phyloP scores from a whole-genome alignment of 2,797 vertebrate genomes.

The Galago senegalensis region DNA sequence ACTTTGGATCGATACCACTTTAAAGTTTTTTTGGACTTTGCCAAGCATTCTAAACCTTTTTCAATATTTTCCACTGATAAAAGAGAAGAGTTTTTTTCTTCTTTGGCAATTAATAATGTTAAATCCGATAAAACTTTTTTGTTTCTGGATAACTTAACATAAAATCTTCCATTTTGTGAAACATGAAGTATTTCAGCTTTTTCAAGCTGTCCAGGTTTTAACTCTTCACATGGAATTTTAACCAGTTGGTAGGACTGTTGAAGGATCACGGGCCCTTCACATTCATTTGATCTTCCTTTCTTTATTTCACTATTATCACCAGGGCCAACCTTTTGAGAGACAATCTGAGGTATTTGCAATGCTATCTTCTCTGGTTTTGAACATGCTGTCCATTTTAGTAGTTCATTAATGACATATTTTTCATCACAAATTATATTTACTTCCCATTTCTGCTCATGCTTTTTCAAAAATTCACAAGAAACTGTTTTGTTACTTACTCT shows the following conservation, averaged over 20 bases:
- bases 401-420: conserved; percentile 77
- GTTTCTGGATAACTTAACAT: conserved; percentile 88
- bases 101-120: conserved; percentile 82
- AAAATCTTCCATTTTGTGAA: conserved; percentile 87
- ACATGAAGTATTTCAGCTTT: conserved; percentile 87
- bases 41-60: conserved; percentile 90
- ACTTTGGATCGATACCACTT: conserved; percentile 90
- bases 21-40: conserved; percentile 84
- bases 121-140: conserved; percentile 81
- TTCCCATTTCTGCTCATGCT: conserved; percentile 89
- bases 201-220: conserved; percentile 88
- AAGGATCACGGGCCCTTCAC: neutral
- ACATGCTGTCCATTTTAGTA: conserved; percentile 71
- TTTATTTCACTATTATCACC: neutral
- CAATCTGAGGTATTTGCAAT: neutral
- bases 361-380: neutral
- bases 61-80: conserved; percentile 85
- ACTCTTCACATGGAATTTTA: conserved; percentile 63
- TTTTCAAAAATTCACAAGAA: conserved; percentile 91
- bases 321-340: neutral
- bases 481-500: conserved; percentile 88
- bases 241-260: neutral
- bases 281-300: neutral
- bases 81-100: conserved; percentile 75
- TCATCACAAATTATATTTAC: conserved; percentile 88